Conservation (phyloP, 2,888 invertebrate genomes). For the Coelogynopora nodosa region DNA sequence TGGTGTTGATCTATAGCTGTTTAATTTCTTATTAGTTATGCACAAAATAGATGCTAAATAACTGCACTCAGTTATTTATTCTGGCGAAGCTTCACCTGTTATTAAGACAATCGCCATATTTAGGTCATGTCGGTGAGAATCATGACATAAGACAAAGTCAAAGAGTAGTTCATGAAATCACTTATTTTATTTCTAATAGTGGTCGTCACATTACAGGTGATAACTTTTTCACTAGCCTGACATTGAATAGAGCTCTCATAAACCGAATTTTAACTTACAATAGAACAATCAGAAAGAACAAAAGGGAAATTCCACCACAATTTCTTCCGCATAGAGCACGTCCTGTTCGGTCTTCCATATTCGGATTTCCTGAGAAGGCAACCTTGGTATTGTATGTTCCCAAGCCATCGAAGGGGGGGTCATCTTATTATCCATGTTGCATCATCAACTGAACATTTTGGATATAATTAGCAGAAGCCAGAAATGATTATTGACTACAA, state of each 20-base stretch:
- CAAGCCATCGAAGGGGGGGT: not conserved
- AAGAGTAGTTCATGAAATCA: not conserved
- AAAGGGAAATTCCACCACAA: not conserved
- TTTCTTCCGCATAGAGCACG: not conserved
- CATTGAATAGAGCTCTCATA: not conserved
- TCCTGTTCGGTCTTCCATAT: not conserved
- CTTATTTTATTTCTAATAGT: not conserved
- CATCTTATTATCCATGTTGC: not conserved
- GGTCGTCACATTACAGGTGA: not conserved
- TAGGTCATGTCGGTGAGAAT: not conserved
- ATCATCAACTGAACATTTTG: not conserved
- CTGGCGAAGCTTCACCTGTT: too few relatives aligned
- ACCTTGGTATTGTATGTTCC: not conserved
- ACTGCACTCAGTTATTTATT: too few relatives aligned
- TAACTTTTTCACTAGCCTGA: not conserved
- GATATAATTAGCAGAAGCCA: not conserved
- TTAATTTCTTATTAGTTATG: too few relatives aligned
- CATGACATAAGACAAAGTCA: not conserved
- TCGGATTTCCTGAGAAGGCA: not conserved
- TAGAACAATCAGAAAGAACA: not conserved
- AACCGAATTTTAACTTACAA: not conserved
- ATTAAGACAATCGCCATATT: too few relatives aligned
- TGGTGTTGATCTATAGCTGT: too few relatives aligned
- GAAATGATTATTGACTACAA: not conserved
- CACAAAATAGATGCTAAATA: too few relatives aligned